Base-by-base conservation (phyloP, 2,113 vertebrate genomes). In the Scatophagus argus region DNA sequence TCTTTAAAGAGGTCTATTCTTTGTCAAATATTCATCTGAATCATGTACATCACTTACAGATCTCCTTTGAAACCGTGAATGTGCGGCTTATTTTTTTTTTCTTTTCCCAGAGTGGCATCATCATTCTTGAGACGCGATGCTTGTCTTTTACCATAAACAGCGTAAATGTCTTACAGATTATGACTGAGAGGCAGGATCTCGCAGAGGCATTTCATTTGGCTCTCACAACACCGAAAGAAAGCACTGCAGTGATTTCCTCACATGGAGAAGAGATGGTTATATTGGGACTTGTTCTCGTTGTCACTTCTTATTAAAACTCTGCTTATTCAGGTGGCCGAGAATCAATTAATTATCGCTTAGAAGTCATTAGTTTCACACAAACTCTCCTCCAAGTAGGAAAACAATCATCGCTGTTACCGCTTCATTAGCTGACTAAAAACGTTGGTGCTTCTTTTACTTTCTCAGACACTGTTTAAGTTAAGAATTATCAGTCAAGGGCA, bases 241-340 rank as follows among this genome's bases (percentile, higher is more conserved):
- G 23, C 58, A 3, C 1, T 11, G 36, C 39, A 46, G 81, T 89
- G 89, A 91, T 93, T 93, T 89, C 83, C 94, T 91, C 90, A 83
- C 17, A n/a, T 38, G 39, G 52, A 93, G 91, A 92, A 87, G 93
- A 87, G 93, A 94, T 79, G 84, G 74, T 88, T 91, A 94, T 83
- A 74, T n/a, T 78, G 77, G 81, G 94, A 93, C 89, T 84, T 73
- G 65, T 82, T 94, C 94, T 93, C 93, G 91, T 92, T 94, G 94
- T 94, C 96, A 94, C 87, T 94, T 92, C 94, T 94, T 95, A 97
- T 97, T 96, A 97, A 96, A 95, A 88, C 81, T 89, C 81, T 85
- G 88, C 94, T 97, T 96, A 95, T 94, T 97, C 95, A 96, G 94
- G 93, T 95, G 93, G 90, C 92, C 79, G 86, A 92, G 94, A 94